A percentile compares a stretch with the other conserved stretches of the same genome.
Evolutionary conservation across 2,888 invertebrate genomes (phyloP).

Genomic region (Caenorhabditis panamensis): DNA sequence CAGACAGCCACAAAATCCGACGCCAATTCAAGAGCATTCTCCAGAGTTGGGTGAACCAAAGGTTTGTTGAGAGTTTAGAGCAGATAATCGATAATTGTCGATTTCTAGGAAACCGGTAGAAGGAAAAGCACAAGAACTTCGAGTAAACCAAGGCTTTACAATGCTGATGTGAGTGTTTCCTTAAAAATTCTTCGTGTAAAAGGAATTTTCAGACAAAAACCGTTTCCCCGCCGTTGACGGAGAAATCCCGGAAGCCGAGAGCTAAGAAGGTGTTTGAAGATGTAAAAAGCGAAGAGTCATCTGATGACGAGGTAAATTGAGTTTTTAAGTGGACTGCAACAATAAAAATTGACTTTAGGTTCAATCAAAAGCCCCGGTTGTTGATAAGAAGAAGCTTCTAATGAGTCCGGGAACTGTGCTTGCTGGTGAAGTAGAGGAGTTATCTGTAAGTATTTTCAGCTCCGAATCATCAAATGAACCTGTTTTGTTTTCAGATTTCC

Average conservation of each 20-base stretch:
- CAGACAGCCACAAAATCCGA: neutral
- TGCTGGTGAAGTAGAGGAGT: slow-evolving; percentile 10
- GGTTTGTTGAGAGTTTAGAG: neutral
- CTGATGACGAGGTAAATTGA: neutral
- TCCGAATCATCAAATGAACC: neutral
- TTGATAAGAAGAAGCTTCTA: slow-evolving; percentile 4
- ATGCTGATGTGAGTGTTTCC: slow-evolving; percentile 8
- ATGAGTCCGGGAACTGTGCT: slow-evolving; percentile 34
- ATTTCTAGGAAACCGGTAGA: neutral
- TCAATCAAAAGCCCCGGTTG: neutral
- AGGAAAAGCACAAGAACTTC: neutral
- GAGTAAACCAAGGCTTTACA: slow-evolving; percentile 3
- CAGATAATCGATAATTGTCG: neutral
- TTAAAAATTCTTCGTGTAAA: neutral
- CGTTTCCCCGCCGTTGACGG: neutral
- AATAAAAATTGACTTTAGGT: neutral
- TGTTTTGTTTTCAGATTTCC: slow-evolving; percentile 1
- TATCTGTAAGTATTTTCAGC: neutral
- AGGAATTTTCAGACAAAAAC: neutral
- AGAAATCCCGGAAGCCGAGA: no score
- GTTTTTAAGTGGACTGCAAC: no score
- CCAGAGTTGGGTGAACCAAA: neutral
- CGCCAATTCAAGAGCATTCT: neutral
- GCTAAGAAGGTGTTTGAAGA: no score
- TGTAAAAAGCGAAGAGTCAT: neutral